phyloP scores from a whole-genome alignment of 2,888 invertebrate genomes.

The Catocala fraxini region DNA sequence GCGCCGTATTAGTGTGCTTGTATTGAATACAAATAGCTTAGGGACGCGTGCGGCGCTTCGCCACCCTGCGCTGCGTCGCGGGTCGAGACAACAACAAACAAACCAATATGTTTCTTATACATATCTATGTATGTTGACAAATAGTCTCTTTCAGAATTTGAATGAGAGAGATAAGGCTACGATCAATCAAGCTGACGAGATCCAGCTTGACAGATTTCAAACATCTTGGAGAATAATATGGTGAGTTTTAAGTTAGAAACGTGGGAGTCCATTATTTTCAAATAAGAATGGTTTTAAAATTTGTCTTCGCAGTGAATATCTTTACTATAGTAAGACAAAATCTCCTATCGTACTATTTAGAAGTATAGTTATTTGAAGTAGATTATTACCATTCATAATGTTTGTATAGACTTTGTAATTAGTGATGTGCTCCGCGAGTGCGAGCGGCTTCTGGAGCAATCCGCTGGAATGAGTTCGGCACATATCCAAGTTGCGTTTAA shows the following conservation, averaged over 20 bases:
- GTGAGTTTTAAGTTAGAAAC: background rate
- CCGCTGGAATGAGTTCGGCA: constrained; percentile 38
- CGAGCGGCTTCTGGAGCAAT: constrained; percentile 31
- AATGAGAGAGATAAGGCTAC: no score
- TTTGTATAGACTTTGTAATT: constrained; percentile 17
- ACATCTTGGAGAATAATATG: no score
- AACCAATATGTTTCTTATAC: constrained; percentile 2
- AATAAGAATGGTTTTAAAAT: no score
- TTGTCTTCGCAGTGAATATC: no score
- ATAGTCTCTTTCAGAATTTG: background rate
- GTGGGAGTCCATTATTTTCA: no score
- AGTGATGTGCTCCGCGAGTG: constrained; percentile 22
- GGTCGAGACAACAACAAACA: constrained; percentile 9
- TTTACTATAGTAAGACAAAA: no score
- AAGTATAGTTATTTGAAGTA: no score
- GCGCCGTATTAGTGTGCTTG: constrained; percentile 79
- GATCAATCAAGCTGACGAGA: no score
- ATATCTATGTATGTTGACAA: background rate
- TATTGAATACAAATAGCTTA: constrained; percentile 81
- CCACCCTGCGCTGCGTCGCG: constrained; percentile 8
- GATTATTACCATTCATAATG: no score
- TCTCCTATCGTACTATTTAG: no score
- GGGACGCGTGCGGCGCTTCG: constrained; percentile 54
- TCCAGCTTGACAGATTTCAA: background rate
- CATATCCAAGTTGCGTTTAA: constrained; percentile 47